Evolutionary conservation across 1,140 invertebrate genomes (phyloP), one percentile per base, ranked within the genome.

Genomic region (Luehdorfia chinensis): DNA sequence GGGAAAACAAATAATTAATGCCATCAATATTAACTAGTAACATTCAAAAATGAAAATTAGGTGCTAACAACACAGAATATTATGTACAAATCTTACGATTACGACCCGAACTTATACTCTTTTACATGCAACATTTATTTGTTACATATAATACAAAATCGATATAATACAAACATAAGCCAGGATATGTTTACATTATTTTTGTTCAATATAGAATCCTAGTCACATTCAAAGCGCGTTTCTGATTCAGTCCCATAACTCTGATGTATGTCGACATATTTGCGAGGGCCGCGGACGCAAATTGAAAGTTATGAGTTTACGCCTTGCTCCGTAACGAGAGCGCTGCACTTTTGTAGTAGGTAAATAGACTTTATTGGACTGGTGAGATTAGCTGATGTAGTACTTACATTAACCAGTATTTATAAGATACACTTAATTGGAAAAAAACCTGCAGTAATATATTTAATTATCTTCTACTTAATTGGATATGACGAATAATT

Each of bases 281-380:
- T 73, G 73, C 64, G 65, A 71, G 64, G 65, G 57, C 48, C 41
- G 57, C 45, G 50, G 73, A 73, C 70, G 57, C 75, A 81, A 81
- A 81, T 81, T 81, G 77, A 73, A 78, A 81, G 67, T 76, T 81
- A 81, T 67, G 67, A 65, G 50, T 60, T 62, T 50, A 60, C 58
- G 55, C 58, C 63, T 60, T 50, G 49, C 54, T 28, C 47, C 52
- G 59, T 55, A 66, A 59, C 62, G 55, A 62, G 47, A 45, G 33
- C 27, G 32, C 14, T 27, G 39, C 41, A 39, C 39, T 55, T 39
- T 25, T 32, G 39, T 32, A 28, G 23, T 57, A 57, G 54, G 50
- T 48, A 41, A 46, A 16, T 21, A 45, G 45, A 52, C 28, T 31
- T 37, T 39, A 43, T 50, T 45, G 12, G 12, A 15, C 23, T 15